A percentile compares a stretch with the other conserved stretches of the same genome.
Evolutionary conservation across 2,797 vertebrate species (phyloP).

Genomic region (Parambassis ranga): DNA sequence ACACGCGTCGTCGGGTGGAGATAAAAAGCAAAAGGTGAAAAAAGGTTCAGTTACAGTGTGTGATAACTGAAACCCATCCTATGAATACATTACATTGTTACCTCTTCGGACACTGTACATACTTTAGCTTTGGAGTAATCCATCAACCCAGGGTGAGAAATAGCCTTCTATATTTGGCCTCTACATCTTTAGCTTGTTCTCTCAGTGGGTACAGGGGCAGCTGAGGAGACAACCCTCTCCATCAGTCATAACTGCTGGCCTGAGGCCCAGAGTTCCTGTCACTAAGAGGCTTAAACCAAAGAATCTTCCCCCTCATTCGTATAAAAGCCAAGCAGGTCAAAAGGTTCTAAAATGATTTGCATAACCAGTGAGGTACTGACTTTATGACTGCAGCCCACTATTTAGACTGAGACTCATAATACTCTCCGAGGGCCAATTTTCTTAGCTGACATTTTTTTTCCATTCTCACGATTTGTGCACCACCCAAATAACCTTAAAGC

Average conservation of each 20-base stretch:
- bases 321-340: constrained; percentile 92
- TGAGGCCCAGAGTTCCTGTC: constrained; percentile 88
- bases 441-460: constrained; percentile 22
- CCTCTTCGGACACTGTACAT: constrained; percentile 77
- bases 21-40: constrained; percentile 45
- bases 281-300: constrained; percentile 92
- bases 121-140: constrained; percentile 89
- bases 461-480: constrained; percentile 5
- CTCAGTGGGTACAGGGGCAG: constrained; percentile 81
- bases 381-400: constrained; percentile 54
- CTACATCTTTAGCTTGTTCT: constrained; percentile 74
- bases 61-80: constrained; percentile 50
- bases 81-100: constrained; percentile 70
- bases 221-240: constrained; percentile 89
- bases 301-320: constrained; percentile 90
- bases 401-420: constrained; percentile 19
- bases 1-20: neutral
- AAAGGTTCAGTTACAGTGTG: constrained; percentile 29
- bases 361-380: constrained; percentile 86
- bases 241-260: constrained; percentile 89
- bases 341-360: constrained; percentile 93
- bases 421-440: constrained; percentile 26
- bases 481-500: constrained; percentile 24
- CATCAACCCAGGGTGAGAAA: constrained; percentile 91
- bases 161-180: constrained; percentile 92